Conservation (phyloP, 2,797 vertebrate genomes). For the Chelon labrosus region DNA sequence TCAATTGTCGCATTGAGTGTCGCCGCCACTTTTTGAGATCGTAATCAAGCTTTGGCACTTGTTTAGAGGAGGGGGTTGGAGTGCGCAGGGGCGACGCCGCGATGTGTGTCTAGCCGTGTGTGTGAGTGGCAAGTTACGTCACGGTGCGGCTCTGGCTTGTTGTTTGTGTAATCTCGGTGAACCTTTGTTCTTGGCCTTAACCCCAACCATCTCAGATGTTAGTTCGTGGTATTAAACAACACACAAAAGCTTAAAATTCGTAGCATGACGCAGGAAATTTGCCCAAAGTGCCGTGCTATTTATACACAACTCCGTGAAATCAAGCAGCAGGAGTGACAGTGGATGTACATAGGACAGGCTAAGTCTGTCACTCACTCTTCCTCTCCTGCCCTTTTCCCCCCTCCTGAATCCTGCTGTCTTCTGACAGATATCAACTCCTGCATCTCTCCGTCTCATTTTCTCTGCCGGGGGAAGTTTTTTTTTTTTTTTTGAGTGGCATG, state of each 20-base stretch:
- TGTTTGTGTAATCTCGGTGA: no score
- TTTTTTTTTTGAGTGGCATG: conserved; percentile 57
- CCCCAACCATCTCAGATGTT: no score
- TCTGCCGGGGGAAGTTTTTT: conserved; percentile 19
- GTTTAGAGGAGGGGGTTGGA: conserved; percentile 15
- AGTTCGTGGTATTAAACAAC: no score
- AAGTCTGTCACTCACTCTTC: conserved; percentile 28
- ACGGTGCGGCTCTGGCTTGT: no score
- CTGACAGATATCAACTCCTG: conserved; percentile 38
- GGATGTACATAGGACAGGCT: conserved; percentile 23
- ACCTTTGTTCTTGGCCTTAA: no score
- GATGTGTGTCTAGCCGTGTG: no score
- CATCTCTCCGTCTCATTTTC: conserved; percentile 45
- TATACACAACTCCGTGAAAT: no score
- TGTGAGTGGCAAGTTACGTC: no score
- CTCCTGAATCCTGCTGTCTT: conserved; percentile 9
- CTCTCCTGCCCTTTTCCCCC: not conserved
- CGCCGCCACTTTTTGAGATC: conserved; percentile 13
- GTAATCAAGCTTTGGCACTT: conserved; percentile 36
- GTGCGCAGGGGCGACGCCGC: not conserved
- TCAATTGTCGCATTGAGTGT: conserved; percentile 26
- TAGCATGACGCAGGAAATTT: no score
- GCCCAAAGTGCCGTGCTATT: no score
- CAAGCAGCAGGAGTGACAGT: not conserved
- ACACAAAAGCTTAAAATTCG: no score